Evolutionary conservation across 2,113 vertebrate genomes (phyloP).

Genomic region (Peromyscus polionotus): DNA sequence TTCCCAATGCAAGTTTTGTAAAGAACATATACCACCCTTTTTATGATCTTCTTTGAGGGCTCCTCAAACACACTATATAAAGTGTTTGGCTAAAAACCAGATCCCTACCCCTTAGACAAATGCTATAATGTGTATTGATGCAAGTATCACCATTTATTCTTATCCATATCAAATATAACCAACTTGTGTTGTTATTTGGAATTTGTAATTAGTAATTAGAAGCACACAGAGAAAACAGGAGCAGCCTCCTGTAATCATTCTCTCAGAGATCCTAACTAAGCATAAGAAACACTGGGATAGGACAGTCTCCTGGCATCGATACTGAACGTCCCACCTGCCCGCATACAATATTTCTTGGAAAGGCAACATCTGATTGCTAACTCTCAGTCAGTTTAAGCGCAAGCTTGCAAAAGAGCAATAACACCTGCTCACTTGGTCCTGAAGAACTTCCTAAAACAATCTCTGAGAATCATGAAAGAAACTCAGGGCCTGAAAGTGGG

Average conservation of each 20-base stretch:
- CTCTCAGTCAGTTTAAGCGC: background rate
- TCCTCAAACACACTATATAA: background rate
- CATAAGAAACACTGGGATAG: background rate
- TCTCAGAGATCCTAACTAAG: background rate
- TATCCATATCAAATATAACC: background rate
- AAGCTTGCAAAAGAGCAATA: conserved; percentile 6
- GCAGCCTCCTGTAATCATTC: background rate
- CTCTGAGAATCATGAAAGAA: conserved; percentile 47
- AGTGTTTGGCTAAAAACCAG: background rate
- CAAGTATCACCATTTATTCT: background rate
- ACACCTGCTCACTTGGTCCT: background rate
- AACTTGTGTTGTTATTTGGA: background rate
- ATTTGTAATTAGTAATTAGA: background rate
- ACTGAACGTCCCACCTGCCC: background rate
- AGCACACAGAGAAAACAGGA: background rate
- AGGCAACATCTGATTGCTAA: background rate
- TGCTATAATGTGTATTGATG: background rate
- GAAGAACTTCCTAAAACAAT: conserved; percentile 38
- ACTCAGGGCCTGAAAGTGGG: background rate
- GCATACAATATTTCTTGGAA: background rate
- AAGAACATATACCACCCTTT: background rate
- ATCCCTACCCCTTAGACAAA: no score
- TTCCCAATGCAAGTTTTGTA: background rate
- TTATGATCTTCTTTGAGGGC: background rate
- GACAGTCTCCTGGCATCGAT: no score